Base-by-base conservation (phyloP, 2,888 invertebrate genomes). In the Azorinus chamasolen region DNA sequence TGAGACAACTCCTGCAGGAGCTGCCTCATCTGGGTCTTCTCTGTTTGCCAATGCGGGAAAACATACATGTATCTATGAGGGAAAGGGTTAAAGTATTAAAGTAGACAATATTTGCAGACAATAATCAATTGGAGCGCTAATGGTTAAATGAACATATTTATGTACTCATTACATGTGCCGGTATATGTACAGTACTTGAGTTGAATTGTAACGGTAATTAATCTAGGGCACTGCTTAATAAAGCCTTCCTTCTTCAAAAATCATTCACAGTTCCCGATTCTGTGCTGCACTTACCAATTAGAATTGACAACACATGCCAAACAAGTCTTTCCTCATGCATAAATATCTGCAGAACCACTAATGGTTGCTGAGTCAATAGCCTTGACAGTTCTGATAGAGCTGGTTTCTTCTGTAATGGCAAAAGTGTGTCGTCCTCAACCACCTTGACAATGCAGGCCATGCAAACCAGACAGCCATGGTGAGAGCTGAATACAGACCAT, bases 391-490 rank as follows among this genome's bases (percentile, higher is more conserved):
- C 79, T 41, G 80, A 54, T 25, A 86, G 48, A 14, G 85, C 62
- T 37, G 83, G 79, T 48, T 79, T 81, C 68, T 83, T 84, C 72
- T 83, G 78, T 14, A 85, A 25, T 22, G 74, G 66, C 5, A 82
- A 62, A 14, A 81, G 54, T 12, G 65, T 51, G 3, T 50, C 48
- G 41, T 80, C 66, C 69, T 87, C 85, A 16, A 86, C 48, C 8
- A 68, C 74, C 54, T 85, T 79, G 12, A 85, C 71, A 39, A 86
- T 65, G 55, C 87, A 87, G 10, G 84, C 86, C 27, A 87, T 41
- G 48, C 87, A 87, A 6, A 84, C 66, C n/a, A 62, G 70, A 25
- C 58, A 58, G 41, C 48, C 46, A 37, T 78, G 71, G 2, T 83
- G 63, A 2, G 73, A 58, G 39, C 79, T 71, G 50, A 55, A 58